Percentiles rank a stretch among this genome's conserved stretches.
phyloP scores from a whole-genome alignment of 2,888 invertebrate species.

The Scelioninae gen. 2 region DNA sequence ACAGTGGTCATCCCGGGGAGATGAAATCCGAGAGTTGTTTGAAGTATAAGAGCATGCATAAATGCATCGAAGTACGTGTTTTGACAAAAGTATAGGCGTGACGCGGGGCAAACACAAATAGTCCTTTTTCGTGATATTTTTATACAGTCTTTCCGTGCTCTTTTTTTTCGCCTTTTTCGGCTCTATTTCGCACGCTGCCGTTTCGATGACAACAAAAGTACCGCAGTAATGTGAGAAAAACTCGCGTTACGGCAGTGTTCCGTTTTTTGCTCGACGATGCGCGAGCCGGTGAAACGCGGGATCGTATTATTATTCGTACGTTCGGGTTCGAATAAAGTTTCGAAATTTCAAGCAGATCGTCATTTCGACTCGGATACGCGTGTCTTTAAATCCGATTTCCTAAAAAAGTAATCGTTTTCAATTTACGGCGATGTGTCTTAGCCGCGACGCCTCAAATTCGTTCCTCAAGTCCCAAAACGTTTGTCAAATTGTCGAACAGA shows the following conservation, averaged over 20 bases:
- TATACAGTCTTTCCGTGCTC: conserved; percentile 27
- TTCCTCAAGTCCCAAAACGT: conserved; percentile 11
- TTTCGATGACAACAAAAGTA: conserved; percentile 56
- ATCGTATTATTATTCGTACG: conserved; percentile 36
- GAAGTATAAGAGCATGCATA: conserved; percentile 42
- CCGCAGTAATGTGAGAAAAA: conserved; percentile 49
- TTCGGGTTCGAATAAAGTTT: conserved; percentile 39
- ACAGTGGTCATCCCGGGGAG: conserved; percentile 33
- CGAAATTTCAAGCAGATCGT: conserved; percentile 41
- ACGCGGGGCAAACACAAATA: conserved; percentile 42
- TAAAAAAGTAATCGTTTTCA: conserved; percentile 31
- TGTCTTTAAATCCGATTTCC: conserved; percentile 24
- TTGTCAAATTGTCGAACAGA: conserved; percentile 4
- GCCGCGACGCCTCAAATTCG: conserved; percentile 11
- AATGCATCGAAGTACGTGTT: conserved; percentile 50
- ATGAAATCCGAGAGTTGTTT: conserved; percentile 44
- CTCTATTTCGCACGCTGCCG: conserved; percentile 26
- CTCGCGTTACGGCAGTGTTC: conserved; percentile 23
- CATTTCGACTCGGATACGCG: conserved; percentile 20
- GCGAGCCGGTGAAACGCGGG: conserved; percentile 17
- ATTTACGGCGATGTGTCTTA: no score
- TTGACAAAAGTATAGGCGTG: conserved; percentile 39
- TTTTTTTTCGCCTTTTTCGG: not conserved
- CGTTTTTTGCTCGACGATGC: conserved; percentile 33
- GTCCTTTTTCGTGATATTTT: conserved; percentile 25